Evolutionary conservation across 2,888 invertebrate genomes (phyloP), one percentile per base, ranked within the genome.

Genomic region (Macrophya alboannulata): DNA sequence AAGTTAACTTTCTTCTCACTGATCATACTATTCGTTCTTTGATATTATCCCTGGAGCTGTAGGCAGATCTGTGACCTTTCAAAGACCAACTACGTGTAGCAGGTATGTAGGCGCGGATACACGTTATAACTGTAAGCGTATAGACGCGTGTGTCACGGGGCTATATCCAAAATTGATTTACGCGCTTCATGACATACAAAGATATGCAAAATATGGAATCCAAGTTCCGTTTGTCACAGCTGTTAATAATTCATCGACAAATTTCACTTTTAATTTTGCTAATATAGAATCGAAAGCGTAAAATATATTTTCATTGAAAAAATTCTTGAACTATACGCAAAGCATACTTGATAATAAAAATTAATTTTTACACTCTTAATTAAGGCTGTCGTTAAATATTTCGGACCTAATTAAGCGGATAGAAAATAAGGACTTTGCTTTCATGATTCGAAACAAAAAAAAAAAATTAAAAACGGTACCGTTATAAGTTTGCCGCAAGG

Each of bases 401-500:
- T 77, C 37, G 9, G n/a, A 74, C 0, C 37, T n/a, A 37, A 77
- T 31, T 8, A 31, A 37, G n/a, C 9, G 37, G n/a, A 15, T 55
- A 17, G 55, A 55, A 31, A 55, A 37, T 45, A 31, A 37, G 51
- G 10, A 55, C 77, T 55, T 55, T 9, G n/a, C 77, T 77, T 77
- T 55, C 37, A 37, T 51, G 3, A n/a, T 6, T 77, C 37, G 31
- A 31, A n/a, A n/a, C n/a, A n/a, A n/a, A n/a, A n/a, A n/a, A n/a
- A 3, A 77, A 77, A 55, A 31, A 77, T 55, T 31, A 37, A 55
- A 21, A 77, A 31, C 9, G 37, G 77, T 77, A 77, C 77, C 77
- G 77, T 77, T 77, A 31, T 31, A 37, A 43, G 31, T 77, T 17
- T 15, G 37, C 37, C 48, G 37, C 77, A 77, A 77, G 77, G 77